Evolutionary conservation across 2,113 vertebrate species (phyloP).

Genomic region (Seriola dumerili): DNA sequence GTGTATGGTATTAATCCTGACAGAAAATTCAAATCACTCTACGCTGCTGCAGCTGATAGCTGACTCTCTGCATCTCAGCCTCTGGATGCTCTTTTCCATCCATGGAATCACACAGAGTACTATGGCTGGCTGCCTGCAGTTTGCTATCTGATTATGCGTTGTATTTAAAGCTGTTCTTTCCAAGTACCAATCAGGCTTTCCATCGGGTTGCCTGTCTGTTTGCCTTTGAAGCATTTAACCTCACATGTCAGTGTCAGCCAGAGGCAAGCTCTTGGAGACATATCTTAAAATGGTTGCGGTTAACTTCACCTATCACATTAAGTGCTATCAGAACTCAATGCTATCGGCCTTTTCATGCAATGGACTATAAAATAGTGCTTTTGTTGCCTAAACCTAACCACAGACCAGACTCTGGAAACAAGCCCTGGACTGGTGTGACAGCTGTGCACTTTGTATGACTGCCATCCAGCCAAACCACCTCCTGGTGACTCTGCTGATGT

Average conservation of each 20-base stretch:
- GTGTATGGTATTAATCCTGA: conserved; percentile 68
- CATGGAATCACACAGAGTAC: conserved; percentile 40
- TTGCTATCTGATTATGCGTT: conserved; percentile 71
- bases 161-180: conserved; percentile 70
- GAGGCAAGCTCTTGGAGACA: conserved; percentile 36
- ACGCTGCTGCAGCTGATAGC: conserved; percentile 56
- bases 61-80: conserved; percentile 56
- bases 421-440: no score
- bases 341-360: conserved; percentile 47
- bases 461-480: background rate
- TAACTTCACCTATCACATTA: conserved; percentile 54
- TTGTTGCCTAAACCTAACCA: no score
- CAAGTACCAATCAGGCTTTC: conserved; percentile 66
- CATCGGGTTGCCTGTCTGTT: conserved; percentile 67
- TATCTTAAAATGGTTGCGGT: conserved; percentile 47
- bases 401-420: no score
- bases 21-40: conserved; percentile 71
- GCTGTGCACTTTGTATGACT: no score
- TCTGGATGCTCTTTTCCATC: conserved; percentile 53
- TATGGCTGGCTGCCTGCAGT: conserved; percentile 54
- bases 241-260: conserved; percentile 63
- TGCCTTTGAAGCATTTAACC: conserved; percentile 68
- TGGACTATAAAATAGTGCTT: conserved; percentile 7
- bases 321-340: conserved; percentile 20
- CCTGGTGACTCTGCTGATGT: background rate